These are phyloP conservation scores for Brevipalpus yothersi DNA, from an alignment of 1,140 invertebrate genomes.

Conservation along the genomic window DNA sequence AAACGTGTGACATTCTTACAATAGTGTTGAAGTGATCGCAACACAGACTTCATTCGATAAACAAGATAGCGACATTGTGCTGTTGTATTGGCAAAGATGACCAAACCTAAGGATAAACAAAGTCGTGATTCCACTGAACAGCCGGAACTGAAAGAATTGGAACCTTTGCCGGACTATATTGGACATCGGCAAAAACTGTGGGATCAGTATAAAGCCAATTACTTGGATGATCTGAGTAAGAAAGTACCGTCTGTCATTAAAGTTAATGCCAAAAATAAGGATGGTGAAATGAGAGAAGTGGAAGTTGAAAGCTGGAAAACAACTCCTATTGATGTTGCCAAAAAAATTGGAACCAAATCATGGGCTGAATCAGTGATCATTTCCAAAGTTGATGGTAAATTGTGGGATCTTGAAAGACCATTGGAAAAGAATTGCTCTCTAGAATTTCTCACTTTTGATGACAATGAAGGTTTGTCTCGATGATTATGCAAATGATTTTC, in stretches of 20 bases:
- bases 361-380: constrained; percentile 81
- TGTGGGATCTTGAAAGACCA: constrained; percentile 94
- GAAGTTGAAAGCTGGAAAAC: constrained; percentile 69
- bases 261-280: constrained; percentile 61
- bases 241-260: constrained; percentile 49
- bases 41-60: too few species aligned
- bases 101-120: too few species aligned
- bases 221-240: constrained; percentile 40
- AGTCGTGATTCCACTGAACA: too few species aligned
- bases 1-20: too few species aligned
- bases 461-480: constrained; percentile 40
- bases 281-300: constrained; percentile 27
- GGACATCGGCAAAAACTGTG: constrained; percentile 49
- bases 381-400: constrained; percentile 69
- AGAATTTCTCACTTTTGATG: constrained; percentile 77
- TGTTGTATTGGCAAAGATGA: too few species aligned
- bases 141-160: background rate
- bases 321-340: constrained; percentile 76
- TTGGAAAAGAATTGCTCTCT: constrained; percentile 59
- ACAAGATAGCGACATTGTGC: too few species aligned
- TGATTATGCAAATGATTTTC: background rate
- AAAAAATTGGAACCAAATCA: constrained; percentile 43
- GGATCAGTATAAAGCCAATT: constrained; percentile 58
- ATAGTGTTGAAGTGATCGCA: background rate
- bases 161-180: constrained; percentile 20